phyloP scores from a whole-genome alignment of 2,797 vertebrate genomes.

The Enteromius anoplus region DNA sequence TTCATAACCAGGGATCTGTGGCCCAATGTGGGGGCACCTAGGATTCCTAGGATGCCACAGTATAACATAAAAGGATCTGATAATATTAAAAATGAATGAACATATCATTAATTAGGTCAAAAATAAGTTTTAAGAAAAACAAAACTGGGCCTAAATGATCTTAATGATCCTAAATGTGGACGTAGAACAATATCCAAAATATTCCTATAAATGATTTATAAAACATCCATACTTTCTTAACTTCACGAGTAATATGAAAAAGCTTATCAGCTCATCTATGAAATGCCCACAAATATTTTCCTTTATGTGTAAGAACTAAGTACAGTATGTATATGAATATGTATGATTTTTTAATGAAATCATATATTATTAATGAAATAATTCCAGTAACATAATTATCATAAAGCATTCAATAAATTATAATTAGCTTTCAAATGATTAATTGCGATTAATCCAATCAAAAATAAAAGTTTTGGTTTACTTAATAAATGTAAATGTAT shows the following conservation, averaged over 20 bases:
- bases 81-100: background rate
- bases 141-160: background rate
- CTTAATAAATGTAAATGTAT: no score
- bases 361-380: background rate
- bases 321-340: background rate
- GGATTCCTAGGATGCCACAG: background rate
- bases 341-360: background rate
- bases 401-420: background rate
- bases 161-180: background rate
- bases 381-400: background rate
- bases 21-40: background rate
- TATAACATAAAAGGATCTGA: background rate
- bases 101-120: background rate
- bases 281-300: background rate
- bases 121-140: background rate
- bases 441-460: no score
- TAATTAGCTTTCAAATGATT: no score
- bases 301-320: background rate
- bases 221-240: background rate
- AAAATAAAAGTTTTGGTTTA: no score
- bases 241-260: background rate
- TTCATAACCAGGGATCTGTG: background rate
- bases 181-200: background rate
- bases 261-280: background rate
- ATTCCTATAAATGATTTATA: background rate